phyloP scores from a whole-genome alignment of 2,797 vertebrate genomes.

The Kryptopterus vitreolus region DNA sequence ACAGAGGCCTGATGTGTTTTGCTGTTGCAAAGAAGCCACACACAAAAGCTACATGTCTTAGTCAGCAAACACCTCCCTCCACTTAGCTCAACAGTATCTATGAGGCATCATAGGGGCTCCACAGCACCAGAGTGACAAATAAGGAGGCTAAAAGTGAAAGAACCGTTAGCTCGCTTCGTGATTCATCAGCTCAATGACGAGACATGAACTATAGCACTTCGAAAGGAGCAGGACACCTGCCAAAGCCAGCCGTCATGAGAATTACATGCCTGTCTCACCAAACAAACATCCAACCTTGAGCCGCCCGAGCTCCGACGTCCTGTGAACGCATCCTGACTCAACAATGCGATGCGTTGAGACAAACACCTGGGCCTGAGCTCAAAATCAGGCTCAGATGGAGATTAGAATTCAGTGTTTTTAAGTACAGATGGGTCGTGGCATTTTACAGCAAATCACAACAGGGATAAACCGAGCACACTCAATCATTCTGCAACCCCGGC shows the following conservation, averaged over 20 bases:
- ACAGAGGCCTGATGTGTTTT: background rate
- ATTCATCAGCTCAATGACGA: constrained; percentile 13
- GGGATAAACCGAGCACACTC: constrained; percentile 21
- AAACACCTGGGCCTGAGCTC: constrained; percentile 20
- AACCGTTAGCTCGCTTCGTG: constrained; percentile 11
- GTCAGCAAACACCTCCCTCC: constrained; percentile 31
- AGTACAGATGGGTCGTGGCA: constrained; percentile 38
- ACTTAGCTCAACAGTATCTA: constrained; percentile 16
- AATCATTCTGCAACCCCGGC: constrained; percentile 6
- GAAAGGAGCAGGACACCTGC: constrained; percentile 19
- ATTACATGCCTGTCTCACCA: constrained; percentile 17
- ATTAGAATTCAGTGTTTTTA: constrained; percentile 27
- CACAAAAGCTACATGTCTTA: constrained; percentile 31
- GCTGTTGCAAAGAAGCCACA: background rate
- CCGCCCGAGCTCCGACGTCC: background rate
- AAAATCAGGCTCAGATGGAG: constrained; percentile 21
- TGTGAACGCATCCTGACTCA: constrained; percentile 7
- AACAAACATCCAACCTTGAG: constrained; percentile 10
- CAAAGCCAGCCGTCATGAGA: background rate
- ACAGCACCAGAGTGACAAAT: constrained; percentile 29
- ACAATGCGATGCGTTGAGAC: constrained; percentile 1
- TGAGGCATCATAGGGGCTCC: constrained; percentile 23
- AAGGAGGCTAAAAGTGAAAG: background rate
- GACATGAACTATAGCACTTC: constrained; percentile 26
- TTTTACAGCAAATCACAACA: constrained; percentile 23